Evolutionary conservation across 2,888 invertebrate genomes (phyloP), one percentile per base, ranked within the genome.

Genomic region (Merodon equestris): DNA sequence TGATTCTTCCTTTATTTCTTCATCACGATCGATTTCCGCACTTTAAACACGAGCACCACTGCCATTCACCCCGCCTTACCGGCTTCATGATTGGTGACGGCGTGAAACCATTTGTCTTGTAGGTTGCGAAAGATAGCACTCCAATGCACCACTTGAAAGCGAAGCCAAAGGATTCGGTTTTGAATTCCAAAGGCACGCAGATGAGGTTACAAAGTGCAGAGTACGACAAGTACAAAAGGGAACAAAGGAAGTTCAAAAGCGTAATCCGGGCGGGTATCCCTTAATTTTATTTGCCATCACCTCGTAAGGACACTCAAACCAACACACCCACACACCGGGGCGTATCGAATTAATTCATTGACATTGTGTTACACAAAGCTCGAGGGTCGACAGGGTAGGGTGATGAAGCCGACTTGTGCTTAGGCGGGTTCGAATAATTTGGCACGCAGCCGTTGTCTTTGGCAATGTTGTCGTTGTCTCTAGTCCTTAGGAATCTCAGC

Each of bases 321-420:
- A 27, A 2, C 14, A 48, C 40, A 63, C 47, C 38, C 67, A 67
- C 71, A 45, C 66, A 42, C 57, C 27, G 44, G 15, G 61, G 82
- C 79, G 81, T 83, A 83, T 83, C 83, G 83, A 83, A 83, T 83
- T 83, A 83, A 83, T 83, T 83, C 82, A 81, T 82, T 83, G 82
- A 83, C 83, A 83, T 83, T 82, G 83, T 83, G 82, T 82, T 83
- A 82, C 83, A 83, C 82, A 83, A 81, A 71, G 60, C 63, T 63
- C 51, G 34, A 51, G 42, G 36, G 40, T 36, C 7, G 40, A 40
- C 17, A 42, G 27, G 14, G 27, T n/a, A 27, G 7, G 48, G 47
- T 18, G 9, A 42, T 12, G 34, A n/a, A 17, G 27, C 60, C 17
- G 61, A 56, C 56, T 72, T 66, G 76, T 67, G 47, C 40, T 57